These are phyloP conservation scores for Eurystomus glaucurus DNA, from an alignment of 2,797 vertebrate species.

Conservation along the genomic window DNA sequence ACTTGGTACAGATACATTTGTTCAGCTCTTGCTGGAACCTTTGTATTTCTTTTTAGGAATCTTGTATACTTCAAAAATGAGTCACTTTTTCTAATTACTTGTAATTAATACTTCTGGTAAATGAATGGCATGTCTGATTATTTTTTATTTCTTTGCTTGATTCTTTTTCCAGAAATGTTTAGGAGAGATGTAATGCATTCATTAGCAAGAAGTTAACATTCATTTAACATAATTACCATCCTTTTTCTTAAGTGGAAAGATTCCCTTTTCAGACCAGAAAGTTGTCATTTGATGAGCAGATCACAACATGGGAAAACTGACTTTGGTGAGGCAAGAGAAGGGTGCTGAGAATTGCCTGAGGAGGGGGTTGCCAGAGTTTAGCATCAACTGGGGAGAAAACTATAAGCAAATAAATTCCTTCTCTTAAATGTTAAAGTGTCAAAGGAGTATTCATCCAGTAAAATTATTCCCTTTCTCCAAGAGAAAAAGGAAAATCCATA, in stretches of 20 bases:
- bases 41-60: constrained; percentile 35
- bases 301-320: constrained; percentile 24
- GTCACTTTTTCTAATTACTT: constrained; percentile 60
- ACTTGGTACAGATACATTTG: not conserved
- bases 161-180: constrained; percentile 63
- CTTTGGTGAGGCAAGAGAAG: not conserved
- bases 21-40: constrained; percentile 13
- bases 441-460: not conserved
- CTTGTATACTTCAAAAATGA: constrained; percentile 23
- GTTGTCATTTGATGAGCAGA: not conserved
- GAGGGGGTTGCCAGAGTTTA: not conserved
- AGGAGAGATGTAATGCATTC: constrained; percentile 56
- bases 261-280: constrained; percentile 50
- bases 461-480: constrained; percentile 52
- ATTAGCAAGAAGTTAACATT: constrained; percentile 66
- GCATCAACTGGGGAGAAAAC: not conserved
- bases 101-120: constrained; percentile 63
- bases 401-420: not conserved
- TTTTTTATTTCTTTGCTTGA: constrained; percentile 63
- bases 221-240: constrained; percentile 58
- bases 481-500: constrained; percentile 22
- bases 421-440: constrained; percentile 14
- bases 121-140: constrained; percentile 48
- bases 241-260: constrained; percentile 42
- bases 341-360: not conserved